phyloP scores from a whole-genome alignment of 2,888 invertebrate genomes.

The Philhelius pedissequus region DNA sequence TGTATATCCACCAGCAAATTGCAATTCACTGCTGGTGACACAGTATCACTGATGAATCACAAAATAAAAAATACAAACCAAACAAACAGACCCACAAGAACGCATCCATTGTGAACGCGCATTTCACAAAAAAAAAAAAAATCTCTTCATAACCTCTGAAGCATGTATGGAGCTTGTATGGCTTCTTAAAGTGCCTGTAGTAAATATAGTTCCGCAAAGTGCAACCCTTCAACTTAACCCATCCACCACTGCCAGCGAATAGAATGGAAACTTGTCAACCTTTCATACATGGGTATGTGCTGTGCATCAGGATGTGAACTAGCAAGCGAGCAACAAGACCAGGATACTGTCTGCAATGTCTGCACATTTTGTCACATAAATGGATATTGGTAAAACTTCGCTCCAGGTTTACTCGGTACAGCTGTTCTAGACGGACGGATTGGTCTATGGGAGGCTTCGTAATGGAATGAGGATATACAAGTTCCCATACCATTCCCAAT shows the following conservation, averaged over 20 bases:
- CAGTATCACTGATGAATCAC: slow-evolving; percentile 1
- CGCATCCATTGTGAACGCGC: slow-evolving; percentile 25
- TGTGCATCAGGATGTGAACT: slow-evolving; percentile 28
- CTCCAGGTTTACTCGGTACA: not conserved
- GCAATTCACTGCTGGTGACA: slow-evolving; percentile 28
- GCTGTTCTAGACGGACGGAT: not conserved
- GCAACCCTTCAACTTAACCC: slow-evolving; percentile 61
- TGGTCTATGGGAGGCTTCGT: too few species aligned
- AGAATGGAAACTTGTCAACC: slow-evolving; percentile 59
- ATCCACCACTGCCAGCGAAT: not conserved
- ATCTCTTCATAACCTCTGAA: slow-evolving; percentile 47
- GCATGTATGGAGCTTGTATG: not conserved
- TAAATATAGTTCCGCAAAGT: slow-evolving; percentile 54
- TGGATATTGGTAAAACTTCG: slow-evolving; percentile 57
- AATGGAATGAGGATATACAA: not conserved
- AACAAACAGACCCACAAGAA: slow-evolving; percentile 7
- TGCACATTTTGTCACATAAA: slow-evolving; percentile 65
- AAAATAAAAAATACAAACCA: not conserved
- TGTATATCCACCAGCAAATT: slow-evolving; percentile 23
- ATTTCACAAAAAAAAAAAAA: slow-evolving; percentile 1
- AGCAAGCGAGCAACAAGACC: slow-evolving; percentile 25
- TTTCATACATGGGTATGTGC: slow-evolving; percentile 1
- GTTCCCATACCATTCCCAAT: slow-evolving; percentile 18
- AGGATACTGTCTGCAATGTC: slow-evolving; percentile 42
- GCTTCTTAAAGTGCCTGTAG: slow-evolving; percentile 28